Percentiles rank a stretch among this genome's conserved stretches.
Conservation (phyloP, 2,888 invertebrate genomes). For the Yponomeuta evonymella region DNA sequence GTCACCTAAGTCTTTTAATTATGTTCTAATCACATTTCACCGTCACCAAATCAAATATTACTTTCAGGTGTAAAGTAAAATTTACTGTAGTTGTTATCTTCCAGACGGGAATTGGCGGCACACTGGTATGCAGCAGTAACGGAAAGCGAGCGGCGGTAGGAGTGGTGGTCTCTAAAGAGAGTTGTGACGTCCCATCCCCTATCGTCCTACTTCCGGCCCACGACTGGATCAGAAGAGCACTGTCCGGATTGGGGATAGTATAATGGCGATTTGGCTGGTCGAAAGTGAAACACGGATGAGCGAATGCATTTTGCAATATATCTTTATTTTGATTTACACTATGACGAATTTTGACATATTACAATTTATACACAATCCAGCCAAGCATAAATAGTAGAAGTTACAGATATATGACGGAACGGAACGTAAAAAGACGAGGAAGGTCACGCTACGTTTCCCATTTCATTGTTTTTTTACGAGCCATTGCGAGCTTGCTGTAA, state of each 20-base stretch:
- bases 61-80: conserved; percentile 7
- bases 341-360: not conserved
- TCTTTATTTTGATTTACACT: not conserved
- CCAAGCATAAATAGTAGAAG: not conserved
- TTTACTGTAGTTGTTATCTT: conserved; percentile 19
- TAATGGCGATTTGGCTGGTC: no score
- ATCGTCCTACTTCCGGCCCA: conserved; percentile 43
- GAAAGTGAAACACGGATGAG: no score
- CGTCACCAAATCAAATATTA: no score
- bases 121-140: conserved; percentile 44
- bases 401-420: not conserved
- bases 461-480: no score
- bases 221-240: conserved; percentile 41
- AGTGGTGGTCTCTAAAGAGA: conserved; percentile 49
- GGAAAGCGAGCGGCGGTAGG: conserved; percentile 43
- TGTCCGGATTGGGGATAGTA: conserved; percentile 24
- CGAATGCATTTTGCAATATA: not conserved
- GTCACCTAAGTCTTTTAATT: no score
- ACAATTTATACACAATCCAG: not conserved
- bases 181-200: conserved; percentile 25
- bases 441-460: no score
- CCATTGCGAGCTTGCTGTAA: no score
- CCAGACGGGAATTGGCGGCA: conserved; percentile 60
- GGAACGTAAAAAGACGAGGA: not conserved
- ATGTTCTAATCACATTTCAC: no score